These are phyloP conservation scores for Holacanthus passer DNA, from an alignment of 2,113 vertebrate species.

Conservation along the genomic window DNA sequence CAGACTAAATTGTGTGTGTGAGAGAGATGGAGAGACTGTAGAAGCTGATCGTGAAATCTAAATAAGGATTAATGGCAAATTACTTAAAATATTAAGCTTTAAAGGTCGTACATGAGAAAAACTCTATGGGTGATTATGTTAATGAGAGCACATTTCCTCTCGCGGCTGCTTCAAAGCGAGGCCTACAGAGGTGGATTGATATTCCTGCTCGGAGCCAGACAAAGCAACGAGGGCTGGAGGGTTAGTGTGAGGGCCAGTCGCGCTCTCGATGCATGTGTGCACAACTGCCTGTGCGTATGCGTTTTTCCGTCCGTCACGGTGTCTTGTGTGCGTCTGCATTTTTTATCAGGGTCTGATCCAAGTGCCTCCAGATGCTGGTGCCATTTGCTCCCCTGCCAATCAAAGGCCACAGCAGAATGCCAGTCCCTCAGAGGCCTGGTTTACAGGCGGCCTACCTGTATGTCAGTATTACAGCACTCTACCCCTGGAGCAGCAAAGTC, in stretches of 20 bases:
- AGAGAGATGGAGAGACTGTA: neutral
- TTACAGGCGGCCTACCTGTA: slow-evolving; percentile 58
- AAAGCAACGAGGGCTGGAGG: slow-evolving; percentile 47
- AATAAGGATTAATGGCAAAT: slow-evolving; percentile 64
- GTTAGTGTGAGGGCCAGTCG: slow-evolving; percentile 29
- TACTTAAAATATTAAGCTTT: slow-evolving; percentile 61
- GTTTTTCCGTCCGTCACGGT: slow-evolving; percentile 4
- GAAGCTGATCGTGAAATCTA: slow-evolving; percentile 34
- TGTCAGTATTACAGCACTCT: slow-evolving; percentile 42
- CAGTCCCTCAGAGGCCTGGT: slow-evolving; percentile 58
- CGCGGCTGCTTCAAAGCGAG: slow-evolving; percentile 49
- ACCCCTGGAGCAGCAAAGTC: slow-evolving; percentile 13
- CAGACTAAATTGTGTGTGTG: slow-evolving; percentile 20
- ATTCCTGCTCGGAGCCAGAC: slow-evolving; percentile 33
- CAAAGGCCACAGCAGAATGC: slow-evolving; percentile 71
- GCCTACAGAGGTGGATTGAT: slow-evolving; percentile 63
- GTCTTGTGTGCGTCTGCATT: slow-evolving; percentile 42
- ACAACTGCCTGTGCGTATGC: neutral
- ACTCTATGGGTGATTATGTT: slow-evolving; percentile 58
- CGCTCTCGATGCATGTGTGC: neutral
- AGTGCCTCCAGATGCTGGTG: slow-evolving; percentile 74
- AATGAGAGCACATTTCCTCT: slow-evolving; percentile 60
- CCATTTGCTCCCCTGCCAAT: slow-evolving; percentile 82
- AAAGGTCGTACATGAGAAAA: slow-evolving; percentile 51
- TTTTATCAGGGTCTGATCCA: slow-evolving; percentile 60